Conservation (phyloP, 2,113 vertebrate species). For the Platycercus adscitus region DNA sequence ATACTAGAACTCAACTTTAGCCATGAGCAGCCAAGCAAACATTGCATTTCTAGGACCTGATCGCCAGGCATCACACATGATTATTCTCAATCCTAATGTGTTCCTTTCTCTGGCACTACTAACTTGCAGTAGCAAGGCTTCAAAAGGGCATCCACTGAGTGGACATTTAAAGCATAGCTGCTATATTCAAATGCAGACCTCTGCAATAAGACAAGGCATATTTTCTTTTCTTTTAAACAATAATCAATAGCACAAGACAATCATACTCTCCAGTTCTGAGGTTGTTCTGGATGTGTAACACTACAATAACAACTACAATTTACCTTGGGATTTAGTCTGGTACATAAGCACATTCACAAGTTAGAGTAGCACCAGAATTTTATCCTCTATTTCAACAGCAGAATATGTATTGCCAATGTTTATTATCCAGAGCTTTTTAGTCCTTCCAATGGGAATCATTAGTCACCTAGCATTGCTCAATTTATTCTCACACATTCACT, state of each 20-base stretch:
- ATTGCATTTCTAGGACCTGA: background rate
- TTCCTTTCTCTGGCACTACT: background rate
- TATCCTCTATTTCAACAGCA: background rate
- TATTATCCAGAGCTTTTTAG: background rate
- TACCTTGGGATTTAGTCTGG: background rate
- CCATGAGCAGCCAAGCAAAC: background rate
- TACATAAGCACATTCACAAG: background rate
- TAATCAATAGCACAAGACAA: background rate
- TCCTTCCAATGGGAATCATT: background rate
- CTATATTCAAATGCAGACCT: fast-evolving
- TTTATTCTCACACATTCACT: background rate
- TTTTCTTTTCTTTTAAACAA: background rate
- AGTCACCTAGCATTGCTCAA: background rate
- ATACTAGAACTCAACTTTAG: background rate
- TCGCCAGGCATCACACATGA: background rate
- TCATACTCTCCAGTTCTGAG: background rate
- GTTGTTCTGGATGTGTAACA: background rate
- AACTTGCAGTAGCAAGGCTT: background rate
- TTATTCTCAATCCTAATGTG: background rate
- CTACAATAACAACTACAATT: background rate
- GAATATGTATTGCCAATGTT: background rate
- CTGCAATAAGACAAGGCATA: background rate
- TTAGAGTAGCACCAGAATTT: background rate
- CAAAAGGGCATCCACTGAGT: background rate
- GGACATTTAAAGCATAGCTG: background rate